phyloP scores from a whole-genome alignment of 2,113 vertebrate genomes.

The Zapornia atra region DNA sequence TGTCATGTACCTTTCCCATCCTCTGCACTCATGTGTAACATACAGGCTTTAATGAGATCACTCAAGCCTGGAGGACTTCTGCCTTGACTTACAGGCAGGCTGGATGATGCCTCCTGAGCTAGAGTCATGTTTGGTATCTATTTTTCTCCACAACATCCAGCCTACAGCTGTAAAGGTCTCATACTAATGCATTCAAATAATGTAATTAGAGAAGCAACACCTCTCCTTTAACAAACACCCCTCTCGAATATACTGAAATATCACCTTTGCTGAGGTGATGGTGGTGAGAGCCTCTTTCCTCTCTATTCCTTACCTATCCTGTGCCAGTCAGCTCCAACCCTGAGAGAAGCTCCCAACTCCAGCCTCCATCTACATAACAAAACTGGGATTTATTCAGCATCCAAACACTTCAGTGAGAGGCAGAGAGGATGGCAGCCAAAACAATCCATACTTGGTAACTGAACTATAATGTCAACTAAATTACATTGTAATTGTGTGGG shows the following conservation, averaged over 20 bases:
- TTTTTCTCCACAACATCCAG: neutral
- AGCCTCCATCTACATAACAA: neutral
- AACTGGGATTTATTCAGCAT: neutral
- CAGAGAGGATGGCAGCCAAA: neutral
- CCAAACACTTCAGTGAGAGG: neutral
- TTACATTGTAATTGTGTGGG: neutral
- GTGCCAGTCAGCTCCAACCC: neutral
- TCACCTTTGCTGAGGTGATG: neutral
- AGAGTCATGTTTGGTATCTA: neutral
- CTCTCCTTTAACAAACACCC: neutral
- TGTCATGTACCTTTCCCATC: fast-evolving
- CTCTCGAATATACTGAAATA: neutral
- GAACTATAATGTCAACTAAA: neutral
- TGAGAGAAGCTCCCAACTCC: neutral
- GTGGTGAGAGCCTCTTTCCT: neutral
- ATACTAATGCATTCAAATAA: neutral
- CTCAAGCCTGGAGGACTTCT: neutral
- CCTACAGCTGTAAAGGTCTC: neutral
- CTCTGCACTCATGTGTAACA: neutral
- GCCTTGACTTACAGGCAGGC: neutral
- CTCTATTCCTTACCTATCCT: neutral
- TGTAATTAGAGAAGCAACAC: neutral
- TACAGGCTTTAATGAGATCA: neutral
- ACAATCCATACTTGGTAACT: neutral
- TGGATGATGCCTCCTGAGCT: neutral